Percentiles rank a stretch among this genome's conserved stretches.
Conservation (phyloP, 2,797 vertebrate genomes). For the Alcedo quadribrachys region DNA sequence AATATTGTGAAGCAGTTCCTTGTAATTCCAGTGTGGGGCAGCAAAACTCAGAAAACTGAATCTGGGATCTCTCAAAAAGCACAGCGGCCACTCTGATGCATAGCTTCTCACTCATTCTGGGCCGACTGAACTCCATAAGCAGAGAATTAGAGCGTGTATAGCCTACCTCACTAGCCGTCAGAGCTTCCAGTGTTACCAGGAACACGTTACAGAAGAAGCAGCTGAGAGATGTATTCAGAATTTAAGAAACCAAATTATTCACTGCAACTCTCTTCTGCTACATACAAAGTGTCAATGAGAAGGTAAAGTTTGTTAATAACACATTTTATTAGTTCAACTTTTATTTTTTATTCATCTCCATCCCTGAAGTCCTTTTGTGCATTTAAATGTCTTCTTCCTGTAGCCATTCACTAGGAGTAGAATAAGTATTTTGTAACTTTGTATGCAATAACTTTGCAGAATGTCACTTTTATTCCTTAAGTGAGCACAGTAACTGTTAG, state of each 20-base stretch:
- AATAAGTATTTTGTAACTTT: neutral
- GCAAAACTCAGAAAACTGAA: conserved; percentile 35
- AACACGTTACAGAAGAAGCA: neutral
- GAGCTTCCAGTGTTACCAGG: neutral
- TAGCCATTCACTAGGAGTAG: neutral
- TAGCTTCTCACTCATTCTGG: neutral
- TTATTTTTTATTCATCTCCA: neutral
- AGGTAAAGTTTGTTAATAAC: neutral
- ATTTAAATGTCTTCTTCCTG: neutral
- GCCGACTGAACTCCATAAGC: neutral
- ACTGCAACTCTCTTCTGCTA: neutral
- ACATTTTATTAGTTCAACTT: neutral
- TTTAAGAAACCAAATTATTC: neutral
- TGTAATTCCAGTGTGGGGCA: neutral
- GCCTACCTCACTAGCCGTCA: neutral
- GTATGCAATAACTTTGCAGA: neutral
- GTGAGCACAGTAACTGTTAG: neutral
- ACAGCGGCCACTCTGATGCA: neutral
- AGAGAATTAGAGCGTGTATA: neutral
- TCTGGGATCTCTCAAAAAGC: neutral
- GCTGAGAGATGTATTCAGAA: neutral
- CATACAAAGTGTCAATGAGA: neutral
- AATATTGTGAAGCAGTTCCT: neutral
- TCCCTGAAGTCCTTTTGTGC: accelerated
- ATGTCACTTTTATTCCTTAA: neutral